Base-by-base conservation (phyloP, 2,888 invertebrate genomes). In the Zeuzera pyrina region DNA sequence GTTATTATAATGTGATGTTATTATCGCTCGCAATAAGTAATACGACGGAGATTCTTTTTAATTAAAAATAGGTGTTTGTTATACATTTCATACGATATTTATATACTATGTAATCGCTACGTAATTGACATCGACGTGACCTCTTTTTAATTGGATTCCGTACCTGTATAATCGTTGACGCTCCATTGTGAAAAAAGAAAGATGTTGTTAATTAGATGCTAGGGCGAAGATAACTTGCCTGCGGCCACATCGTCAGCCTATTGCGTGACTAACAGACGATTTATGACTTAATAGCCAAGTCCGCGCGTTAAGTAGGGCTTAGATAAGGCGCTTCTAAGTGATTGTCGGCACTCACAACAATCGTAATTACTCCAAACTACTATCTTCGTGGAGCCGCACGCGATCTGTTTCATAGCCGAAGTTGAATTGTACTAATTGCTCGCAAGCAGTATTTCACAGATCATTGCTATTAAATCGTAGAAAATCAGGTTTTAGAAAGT, bases 291-390 rank as follows among this genome's bases (percentile, higher is more conserved):
- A 83, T 83, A 81, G 77, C 63, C 52, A 57, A 68, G 71, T 68
- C 67, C 59, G 70, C 67, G 67, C 77, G 74, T 74, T 79, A 79
- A 81, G 77, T 77, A 79, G 74, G 70, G 52, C 76, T 78, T 71
- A 79, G 81, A 81, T 81, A 81, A 83, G 81, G 73, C 65, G 71
- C 68, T 66, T 74, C 73, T 83, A 81, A 81, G 79, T 83, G 81
- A 83, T 79, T 81, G 81, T 81, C 79, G 81, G 78, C 70, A 62
- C 70, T 78, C 79, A 78, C 79, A 79, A 81, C 81, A 79, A 79
- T 77, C 73, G 79, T 81, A 83, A 83, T 81, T 79, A 79, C 74
- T 81, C 77, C 61, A 73, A 81, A 78, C 78, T 76, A 62, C 69
- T 81, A 79, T 79, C 79, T 78, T 56, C 54, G 59, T 47, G 60